Percentiles rank a stretch among this genome's conserved stretches.
These are phyloP conservation scores for Rhagonycha lutea DNA, from an alignment of 2,888 invertebrate species.

Conservation along the genomic window DNA sequence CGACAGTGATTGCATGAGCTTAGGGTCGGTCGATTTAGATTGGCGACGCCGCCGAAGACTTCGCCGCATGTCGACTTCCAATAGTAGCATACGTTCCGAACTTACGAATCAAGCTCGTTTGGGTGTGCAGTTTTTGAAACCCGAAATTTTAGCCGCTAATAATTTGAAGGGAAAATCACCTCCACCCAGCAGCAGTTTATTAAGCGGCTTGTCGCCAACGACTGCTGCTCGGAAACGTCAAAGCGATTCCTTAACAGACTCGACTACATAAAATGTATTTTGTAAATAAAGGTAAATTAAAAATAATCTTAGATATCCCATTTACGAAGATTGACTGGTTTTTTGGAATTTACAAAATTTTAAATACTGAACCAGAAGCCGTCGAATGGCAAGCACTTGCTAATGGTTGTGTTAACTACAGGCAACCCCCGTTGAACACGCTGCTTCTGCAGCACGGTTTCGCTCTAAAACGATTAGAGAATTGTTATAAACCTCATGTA, in stretches of 20 bases:
- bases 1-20: conserved; percentile 56
- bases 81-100: conserved; percentile 53
- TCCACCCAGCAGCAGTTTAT: conserved; percentile 60
- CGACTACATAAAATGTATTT: conserved; percentile 47
- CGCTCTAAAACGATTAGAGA: too few relatives aligned
- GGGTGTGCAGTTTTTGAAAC: conserved; percentile 51
- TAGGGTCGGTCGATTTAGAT: conserved; percentile 54
- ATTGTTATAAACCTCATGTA: too few relatives aligned
- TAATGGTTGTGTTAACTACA: background rate
- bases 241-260: conserved; percentile 48
- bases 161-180: conserved; percentile 53
- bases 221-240: conserved; percentile 52
- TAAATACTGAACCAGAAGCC: background rate
- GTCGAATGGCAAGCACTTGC: background rate
- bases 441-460: background rate
- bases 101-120: conserved; percentile 47
- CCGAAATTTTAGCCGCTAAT: conserved; percentile 46
- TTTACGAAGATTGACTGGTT: background rate
- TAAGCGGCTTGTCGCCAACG: conserved; percentile 62
- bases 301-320: background rate
- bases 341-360: too few relatives aligned
- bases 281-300: background rate
- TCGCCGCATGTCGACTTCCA: conserved; percentile 50
- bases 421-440: background rate
- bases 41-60: conserved; percentile 51